phyloP scores from a whole-genome alignment of 2,797 vertebrate genomes.

The Vipera ursinii region DNA sequence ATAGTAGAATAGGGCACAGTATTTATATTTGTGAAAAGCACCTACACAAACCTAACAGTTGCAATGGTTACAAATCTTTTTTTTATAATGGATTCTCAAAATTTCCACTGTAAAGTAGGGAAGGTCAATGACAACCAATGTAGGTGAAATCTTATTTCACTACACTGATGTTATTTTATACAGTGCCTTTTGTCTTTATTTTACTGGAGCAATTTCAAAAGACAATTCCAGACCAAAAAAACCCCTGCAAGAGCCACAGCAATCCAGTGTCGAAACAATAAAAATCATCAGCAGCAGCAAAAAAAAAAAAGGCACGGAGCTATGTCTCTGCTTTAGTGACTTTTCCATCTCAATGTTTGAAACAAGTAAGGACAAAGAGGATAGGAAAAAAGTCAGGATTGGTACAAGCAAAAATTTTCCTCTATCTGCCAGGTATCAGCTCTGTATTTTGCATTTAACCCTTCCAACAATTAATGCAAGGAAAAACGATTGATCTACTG shows the following conservation, averaged over 20 bases:
- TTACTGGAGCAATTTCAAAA: neutral
- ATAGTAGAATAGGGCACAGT: no score
- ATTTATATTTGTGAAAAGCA: neutral
- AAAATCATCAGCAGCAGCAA: neutral
- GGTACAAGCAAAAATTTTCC: neutral
- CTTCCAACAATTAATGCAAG: slow-evolving; percentile 21
- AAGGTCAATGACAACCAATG: neutral
- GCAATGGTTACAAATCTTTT: neutral
- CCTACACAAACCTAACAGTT: neutral
- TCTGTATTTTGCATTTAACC: neutral
- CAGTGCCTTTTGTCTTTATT: neutral
- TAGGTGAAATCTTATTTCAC: neutral
- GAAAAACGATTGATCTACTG: neutral
- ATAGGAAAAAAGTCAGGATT: neutral
- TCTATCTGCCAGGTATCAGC: neutral
- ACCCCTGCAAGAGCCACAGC: neutral
- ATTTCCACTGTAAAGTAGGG: neutral
- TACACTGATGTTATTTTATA: neutral
- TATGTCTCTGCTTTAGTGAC: neutral
- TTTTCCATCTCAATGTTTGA: neutral
- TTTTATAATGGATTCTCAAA: neutral
- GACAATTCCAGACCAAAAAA: neutral
- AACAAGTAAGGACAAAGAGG: neutral
- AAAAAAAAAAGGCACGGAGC: neutral
- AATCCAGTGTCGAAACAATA: neutral